Evolutionary conservation across 2,113 vertebrate species (phyloP), one percentile per base, ranked within the genome.

Genomic region (Pelmatolapia mariae): DNA sequence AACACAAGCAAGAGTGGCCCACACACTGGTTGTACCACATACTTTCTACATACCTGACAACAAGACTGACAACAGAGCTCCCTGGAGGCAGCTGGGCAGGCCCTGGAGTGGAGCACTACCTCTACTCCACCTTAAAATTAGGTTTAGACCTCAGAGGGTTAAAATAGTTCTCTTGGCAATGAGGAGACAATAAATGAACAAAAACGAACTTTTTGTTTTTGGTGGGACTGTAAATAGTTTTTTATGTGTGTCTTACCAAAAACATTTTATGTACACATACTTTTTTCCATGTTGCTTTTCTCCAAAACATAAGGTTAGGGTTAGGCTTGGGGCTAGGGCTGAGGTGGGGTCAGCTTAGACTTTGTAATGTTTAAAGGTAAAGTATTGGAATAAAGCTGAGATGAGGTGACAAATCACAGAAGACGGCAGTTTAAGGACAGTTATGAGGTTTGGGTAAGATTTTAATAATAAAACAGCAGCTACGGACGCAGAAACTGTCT

Each of bases 401-500:
- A 73, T 7, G 8, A 73, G 68, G 38, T 45, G 40, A 76, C 22
- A 47, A 47, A 29, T 47, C 22, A 18, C 24, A 76, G 40, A 76
- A 18, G n/a, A 43, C 1, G 11, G 19, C 63, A n/a, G 38, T 43
- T 43, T 16, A 3, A 2, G 38, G 66, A 24, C 38, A 71, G 36
- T 15, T 15, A 43, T 43, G 36, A 43, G n/a, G n/a, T 8, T 43
- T 71, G 8, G 66, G 5, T 24, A 16, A 1, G 36, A 71, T 71
- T 71, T 68, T 4, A 40, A 22, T 68, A 68, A 71, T 40, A 43
- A 43, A 73, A 10, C 8, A 73, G 6, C 22, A 76, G 22, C 24
- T 47, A 29, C 24, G 16, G 40, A 26, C 0, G 1, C 2, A 0
- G 6, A 29, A 26, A 26, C 2, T 0, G 2, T 71, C n/a, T 73